Conservation (phyloP, 2,113 vertebrate species). For the Callospermophilus lateralis region DNA sequence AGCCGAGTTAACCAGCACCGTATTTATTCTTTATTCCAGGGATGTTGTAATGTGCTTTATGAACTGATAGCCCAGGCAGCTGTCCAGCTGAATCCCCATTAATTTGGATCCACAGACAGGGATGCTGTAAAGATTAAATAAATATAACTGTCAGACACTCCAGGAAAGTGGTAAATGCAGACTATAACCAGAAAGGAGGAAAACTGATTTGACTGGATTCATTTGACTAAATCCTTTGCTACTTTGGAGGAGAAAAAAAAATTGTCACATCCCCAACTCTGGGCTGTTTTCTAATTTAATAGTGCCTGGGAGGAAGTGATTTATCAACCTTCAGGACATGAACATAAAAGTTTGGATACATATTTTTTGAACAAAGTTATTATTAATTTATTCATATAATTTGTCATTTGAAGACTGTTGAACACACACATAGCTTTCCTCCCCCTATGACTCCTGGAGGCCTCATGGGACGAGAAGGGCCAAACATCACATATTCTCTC, state of each 20-base stretch:
- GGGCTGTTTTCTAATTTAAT: not conserved
- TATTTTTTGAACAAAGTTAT: not conserved
- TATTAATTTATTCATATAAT: not conserved
- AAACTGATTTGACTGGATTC: not conserved
- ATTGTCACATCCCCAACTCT: not conserved
- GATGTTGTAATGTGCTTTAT: not conserved
- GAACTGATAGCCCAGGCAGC: not conserved
- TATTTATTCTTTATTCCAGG: slow-evolving; percentile 3
- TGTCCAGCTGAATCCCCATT: not conserved
- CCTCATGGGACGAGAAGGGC: not conserved
- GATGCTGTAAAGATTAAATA: not conserved
- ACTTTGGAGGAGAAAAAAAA: not conserved
- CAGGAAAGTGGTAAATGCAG: not conserved
- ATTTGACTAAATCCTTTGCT: slow-evolving; percentile 2
- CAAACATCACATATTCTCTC: not conserved
- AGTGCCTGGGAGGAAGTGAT: not conserved
- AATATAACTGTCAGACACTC: not conserved
- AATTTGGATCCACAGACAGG: slow-evolving; percentile 47
- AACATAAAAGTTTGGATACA: not conserved
- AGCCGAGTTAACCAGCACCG: slow-evolving; percentile 20
- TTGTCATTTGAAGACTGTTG: not conserved
- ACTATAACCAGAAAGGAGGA: not conserved
- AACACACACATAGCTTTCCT: not conserved
- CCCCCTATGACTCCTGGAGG: not conserved
- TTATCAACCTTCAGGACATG: not conserved